Percentiles rank a stretch among this genome's conserved stretches.
phyloP scores from a whole-genome alignment of 2,797 vertebrate genomes.

The Alca torda region DNA sequence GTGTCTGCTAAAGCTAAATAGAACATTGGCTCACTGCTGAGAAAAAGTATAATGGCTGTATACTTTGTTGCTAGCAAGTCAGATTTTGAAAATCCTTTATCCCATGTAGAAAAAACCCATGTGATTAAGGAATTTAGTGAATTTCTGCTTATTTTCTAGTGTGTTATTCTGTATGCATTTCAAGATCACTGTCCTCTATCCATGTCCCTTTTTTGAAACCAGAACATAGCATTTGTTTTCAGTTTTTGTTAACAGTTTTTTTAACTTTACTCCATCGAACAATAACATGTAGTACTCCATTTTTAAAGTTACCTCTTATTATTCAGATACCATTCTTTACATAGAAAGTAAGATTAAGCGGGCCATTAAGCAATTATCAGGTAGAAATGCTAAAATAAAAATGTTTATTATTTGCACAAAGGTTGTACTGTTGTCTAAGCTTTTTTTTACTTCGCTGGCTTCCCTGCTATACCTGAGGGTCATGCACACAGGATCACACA shows the following conservation, averaged over 20 bases:
- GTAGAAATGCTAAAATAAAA: background rate
- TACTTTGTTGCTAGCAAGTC: background rate
- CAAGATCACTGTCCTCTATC: background rate
- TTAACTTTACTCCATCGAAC: background rate
- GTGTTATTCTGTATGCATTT: background rate
- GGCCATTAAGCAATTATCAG: background rate
- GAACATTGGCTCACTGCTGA: background rate
- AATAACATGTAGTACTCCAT: background rate
- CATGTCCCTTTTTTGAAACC: background rate
- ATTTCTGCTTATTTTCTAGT: background rate
- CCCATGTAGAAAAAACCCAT: background rate
- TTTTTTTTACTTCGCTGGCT: background rate
- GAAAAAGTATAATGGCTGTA: background rate
- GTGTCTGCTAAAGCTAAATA: background rate
- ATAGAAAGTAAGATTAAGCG: background rate
- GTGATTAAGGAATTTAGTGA: background rate
- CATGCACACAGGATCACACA: background rate
- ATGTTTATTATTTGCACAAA: background rate
- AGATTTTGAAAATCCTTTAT: background rate
- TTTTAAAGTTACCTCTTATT: background rate
- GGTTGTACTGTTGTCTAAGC: background rate
- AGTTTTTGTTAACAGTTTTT: background rate
- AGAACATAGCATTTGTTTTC: background rate
- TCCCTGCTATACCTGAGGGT: background rate
- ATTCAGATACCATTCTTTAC: background rate